These are phyloP conservation scores for Girardia tigrina DNA, from an alignment of 2,888 invertebrate species.

Conservation along the genomic window DNA sequence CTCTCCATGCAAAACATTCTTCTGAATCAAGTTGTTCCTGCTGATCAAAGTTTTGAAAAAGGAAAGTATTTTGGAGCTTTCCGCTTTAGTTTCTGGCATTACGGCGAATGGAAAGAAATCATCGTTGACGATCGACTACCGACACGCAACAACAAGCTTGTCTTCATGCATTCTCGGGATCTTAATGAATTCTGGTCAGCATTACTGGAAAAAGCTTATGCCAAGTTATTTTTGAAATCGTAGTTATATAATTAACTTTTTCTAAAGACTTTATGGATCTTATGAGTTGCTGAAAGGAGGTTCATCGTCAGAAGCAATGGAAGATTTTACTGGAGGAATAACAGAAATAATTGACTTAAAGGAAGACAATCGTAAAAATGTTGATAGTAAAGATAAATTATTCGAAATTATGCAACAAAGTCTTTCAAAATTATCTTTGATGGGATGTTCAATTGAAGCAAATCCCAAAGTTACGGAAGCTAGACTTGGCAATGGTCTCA, in stretches of 20 bases:
- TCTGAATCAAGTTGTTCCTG: slow-evolving; percentile 81
- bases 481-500: slow-evolving; percentile 66
- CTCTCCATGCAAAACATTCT: slow-evolving; percentile 68
- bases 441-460: slow-evolving; percentile 83
- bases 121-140: slow-evolving; percentile 55
- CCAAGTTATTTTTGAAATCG: slow-evolving; percentile 48
- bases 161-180: slow-evolving; percentile 52
- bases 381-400: slow-evolving; percentile 38
- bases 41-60: slow-evolving; percentile 69
- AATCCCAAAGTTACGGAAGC: slow-evolving; percentile 64
- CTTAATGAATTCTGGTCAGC: slow-evolving; percentile 55
- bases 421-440: slow-evolving; percentile 71
- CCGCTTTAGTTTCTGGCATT: slow-evolving; percentile 61
- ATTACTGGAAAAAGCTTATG: slow-evolving; percentile 55
- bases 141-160: slow-evolving; percentile 50
- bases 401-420: slow-evolving; percentile 60
- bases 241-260: slow-evolving; percentile 2
- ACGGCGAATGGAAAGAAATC: slow-evolving; percentile 70
- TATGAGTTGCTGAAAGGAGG: slow-evolving; percentile 54
- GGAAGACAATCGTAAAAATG: slow-evolving; percentile 39
- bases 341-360: slow-evolving; percentile 61
- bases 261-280: slow-evolving; percentile 44
- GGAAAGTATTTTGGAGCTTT: slow-evolving; percentile 75
- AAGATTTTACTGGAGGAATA: slow-evolving; percentile 83
- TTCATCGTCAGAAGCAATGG: slow-evolving; percentile 89